Evolutionary conservation across 2,888 invertebrate species (phyloP), one percentile per base, ranked within the genome.

Genomic region (Drosophila mulleri): DNA sequence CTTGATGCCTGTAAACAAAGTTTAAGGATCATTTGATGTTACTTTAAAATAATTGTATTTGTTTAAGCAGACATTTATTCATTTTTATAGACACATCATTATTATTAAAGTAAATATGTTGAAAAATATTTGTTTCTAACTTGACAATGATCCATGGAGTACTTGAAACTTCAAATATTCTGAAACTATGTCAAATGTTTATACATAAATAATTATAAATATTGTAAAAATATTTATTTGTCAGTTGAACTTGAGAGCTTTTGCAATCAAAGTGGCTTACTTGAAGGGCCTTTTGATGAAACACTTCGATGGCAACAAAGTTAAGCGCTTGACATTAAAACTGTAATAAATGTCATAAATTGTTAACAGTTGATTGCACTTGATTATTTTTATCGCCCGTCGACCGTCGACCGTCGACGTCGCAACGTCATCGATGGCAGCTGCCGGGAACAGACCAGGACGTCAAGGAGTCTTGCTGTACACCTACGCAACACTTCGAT

Each of bases 331-430:
- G 64, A 67, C 74, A 79, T 78, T 70, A 76, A 82, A 80, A 83
- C 75, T 72, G 76, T 84, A 83, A 88, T 88, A 85, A 88, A 83
- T 80, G 81, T 86, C 82, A 77, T 83, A 86, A 83, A 88, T 86
- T 88, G 82, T 84, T 84, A 84, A 84, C 86, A 84, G 84, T 79
- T 82, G 88, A 84, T 81, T 88, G 79, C 84, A 74, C 76, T 80
- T 80, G 80, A 83, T 80, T 80, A 76, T 71, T 69, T 72, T 67
- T 77, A 70, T 58, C 32, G 64, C 41, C 37, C 26, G 64, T 35
- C n/a, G n/a, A n/a, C n/a, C n/a, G n/a, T n/a, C 37, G 8, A 1
- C 7, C 29, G 29, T 29, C 29, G 29, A 29, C 29, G 68, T 32
- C 48, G 45, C 68, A 53, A 56, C 70, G 47, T 62, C 54, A 57